These are phyloP conservation scores for Mythimna impura DNA, from an alignment of 2,888 invertebrate genomes.

Conservation along the genomic window DNA sequence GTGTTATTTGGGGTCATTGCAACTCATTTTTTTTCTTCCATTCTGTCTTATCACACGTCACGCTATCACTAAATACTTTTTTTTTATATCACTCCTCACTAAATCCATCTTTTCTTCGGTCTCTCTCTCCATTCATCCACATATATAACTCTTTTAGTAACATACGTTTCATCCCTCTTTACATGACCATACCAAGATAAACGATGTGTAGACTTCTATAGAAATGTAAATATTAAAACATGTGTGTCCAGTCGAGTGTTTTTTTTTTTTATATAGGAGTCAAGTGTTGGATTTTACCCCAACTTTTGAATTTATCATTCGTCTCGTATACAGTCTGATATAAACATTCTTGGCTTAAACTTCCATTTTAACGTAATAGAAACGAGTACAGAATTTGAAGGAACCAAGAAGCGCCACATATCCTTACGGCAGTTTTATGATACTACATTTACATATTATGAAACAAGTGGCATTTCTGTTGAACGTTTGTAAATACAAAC, in stretches of 20 bases:
- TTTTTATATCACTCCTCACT: too few species aligned
- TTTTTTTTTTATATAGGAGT: too few species aligned
- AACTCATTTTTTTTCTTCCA: too few species aligned
- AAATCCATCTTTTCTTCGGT: too few species aligned
- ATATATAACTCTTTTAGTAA: too few species aligned
- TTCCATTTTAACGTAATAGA: slow-evolving; percentile 4
- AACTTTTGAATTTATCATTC: slow-evolving; percentile 6
- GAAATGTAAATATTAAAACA: neutral
- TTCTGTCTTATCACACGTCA: too few species aligned
- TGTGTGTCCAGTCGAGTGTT: neutral
- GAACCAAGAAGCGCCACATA: slow-evolving; percentile 10
- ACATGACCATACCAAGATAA: too few species aligned
- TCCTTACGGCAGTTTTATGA: slow-evolving; percentile 7
- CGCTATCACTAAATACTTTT: too few species aligned
- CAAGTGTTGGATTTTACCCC: neutral
- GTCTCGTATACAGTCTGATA: neutral
- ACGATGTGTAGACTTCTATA: neutral
- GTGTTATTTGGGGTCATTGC: too few species aligned
- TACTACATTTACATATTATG: slow-evolving; percentile 35
- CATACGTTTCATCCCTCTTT: too few species aligned
- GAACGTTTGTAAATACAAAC: slow-evolving; percentile 40
- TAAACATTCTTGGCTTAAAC: slow-evolving; percentile 8
- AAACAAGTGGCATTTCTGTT: slow-evolving; percentile 37
- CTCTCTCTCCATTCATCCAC: too few species aligned
- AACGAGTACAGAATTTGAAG: slow-evolving; percentile 23